Evolutionary conservation across 2,113 vertebrate species (phyloP), one percentile per base, ranked within the genome.

Genomic region (cattle (Bos taurus)): DNA sequence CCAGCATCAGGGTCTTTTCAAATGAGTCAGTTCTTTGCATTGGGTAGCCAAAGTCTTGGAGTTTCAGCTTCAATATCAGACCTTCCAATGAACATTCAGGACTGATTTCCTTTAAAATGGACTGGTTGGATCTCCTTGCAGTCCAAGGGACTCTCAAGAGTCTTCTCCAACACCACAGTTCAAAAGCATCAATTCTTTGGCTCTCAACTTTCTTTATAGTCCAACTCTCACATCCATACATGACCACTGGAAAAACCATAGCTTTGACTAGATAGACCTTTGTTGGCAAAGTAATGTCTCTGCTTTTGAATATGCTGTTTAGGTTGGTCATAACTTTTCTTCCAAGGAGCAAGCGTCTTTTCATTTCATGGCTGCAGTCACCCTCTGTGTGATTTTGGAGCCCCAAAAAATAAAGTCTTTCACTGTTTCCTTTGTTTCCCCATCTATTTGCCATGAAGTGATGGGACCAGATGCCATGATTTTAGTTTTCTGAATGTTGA

Each of bases 371-470:
- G 19, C 36, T 71, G 64, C n/a, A 71, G 19, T 71, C n/a, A 71
- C 19, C n/a, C 19, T 71, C 64, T 36, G n/a, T 9, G n/a, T 71
- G n/a, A 71, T 36, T 71, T 36, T 71, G n/a, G n/a, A 71, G 64
- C 17, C 64, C n/a, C 1, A 0, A 0, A 71, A 71, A 36, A 71
- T 21, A 71, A 36, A 71, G 10, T 71, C 17, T 36, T 2, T 5
- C n/a, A 71, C 19, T 40, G n/a, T 71, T 36, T 40, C n/a, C 67
- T 40, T 23, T 71, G 19, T 71, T 71, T 71, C n/a, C 19, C 67
- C n/a, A 36, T 21, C 64, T 71, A 36, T 71, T 71, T 71, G 9
- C 67, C 67, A 36, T 40, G 67, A 40, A 71, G n/a, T 36, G 19
- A 36, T 36, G 19, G 67, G n/a, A 71, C 19, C n/a, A 0, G 19